Evolutionary conservation across 2,113 vertebrate genomes (phyloP).

Genomic region (Polypterus bichir): DNA sequence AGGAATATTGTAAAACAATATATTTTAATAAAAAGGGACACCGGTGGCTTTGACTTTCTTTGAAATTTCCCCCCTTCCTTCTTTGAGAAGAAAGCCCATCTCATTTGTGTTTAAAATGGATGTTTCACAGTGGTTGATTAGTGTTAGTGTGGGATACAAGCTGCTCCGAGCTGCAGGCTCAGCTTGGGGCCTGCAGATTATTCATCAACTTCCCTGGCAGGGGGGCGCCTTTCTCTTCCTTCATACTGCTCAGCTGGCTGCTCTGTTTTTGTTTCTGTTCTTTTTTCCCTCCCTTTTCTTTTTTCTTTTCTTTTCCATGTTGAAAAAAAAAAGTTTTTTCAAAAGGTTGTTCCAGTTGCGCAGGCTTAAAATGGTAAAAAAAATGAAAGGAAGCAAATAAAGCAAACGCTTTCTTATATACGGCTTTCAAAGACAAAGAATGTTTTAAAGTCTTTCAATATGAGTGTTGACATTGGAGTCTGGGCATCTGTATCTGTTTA

Average conservation of each 20-base stretch:
- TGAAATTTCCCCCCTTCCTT: slow-evolving; percentile 5
- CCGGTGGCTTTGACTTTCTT: slow-evolving; percentile 19
- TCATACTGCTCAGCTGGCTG: slow-evolving; percentile 36
- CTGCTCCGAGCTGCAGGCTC: slow-evolving; percentile 44
- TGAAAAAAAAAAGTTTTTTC: slow-evolving; percentile 22
- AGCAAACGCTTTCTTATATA: slow-evolving; percentile 7
- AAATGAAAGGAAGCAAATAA: slow-evolving; percentile 1
- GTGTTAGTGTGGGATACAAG: slow-evolving; percentile 46
- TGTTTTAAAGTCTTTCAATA: background rate
- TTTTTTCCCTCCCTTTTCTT: slow-evolving; percentile 28
- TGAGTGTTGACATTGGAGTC: too few relatives aligned
- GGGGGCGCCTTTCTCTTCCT: slow-evolving; percentile 52
- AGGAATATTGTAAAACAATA: background rate
- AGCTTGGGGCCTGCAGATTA: slow-evolving; percentile 57
- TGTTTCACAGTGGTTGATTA: slow-evolving; percentile 53
- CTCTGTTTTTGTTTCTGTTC: slow-evolving; percentile 31
- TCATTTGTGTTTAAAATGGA: slow-evolving; percentile 60
- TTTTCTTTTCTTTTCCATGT: slow-evolving; percentile 22
- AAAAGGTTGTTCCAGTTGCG: slow-evolving; percentile 24
- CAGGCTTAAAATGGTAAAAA: slow-evolving; percentile 16
- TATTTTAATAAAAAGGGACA: background rate
- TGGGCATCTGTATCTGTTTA: too few relatives aligned
- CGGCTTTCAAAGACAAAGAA: slow-evolving; percentile 1
- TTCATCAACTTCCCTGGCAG: slow-evolving; percentile 67
- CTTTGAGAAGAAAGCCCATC: slow-evolving; percentile 41